Base-by-base conservation (phyloP, 2,888 invertebrate species). In the Strigamia crassipes region DNA sequence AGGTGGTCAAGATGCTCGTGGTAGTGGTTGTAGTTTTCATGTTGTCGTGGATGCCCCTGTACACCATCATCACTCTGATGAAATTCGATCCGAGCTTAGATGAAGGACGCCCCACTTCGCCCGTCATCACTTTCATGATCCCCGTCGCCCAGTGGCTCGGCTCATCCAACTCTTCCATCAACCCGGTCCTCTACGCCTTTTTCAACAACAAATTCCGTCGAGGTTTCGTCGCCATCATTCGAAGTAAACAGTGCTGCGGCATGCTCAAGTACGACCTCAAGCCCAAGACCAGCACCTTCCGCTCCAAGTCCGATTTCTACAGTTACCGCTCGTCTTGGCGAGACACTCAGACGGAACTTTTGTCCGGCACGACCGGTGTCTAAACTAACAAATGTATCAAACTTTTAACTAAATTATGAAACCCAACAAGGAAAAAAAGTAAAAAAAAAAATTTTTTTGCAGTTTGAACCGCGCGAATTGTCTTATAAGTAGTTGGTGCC, bases 121-220 rank as follows among this genome's bases (percentile, higher is more conserved):
- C 85, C 61, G 42, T 85, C 1, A 82, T 85, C 0, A 82, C 83
- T 21, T 84, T 85, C 2, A 92, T 94, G 1, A 94, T 94, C 21
- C 97, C 97, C 4, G 91, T 97, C 80, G 96, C 95, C 6, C 96
- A 95, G 87, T 96, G 95, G 95, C 89, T 97, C 78, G 97, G 97
- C 2, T 93, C 96, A 0, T 95, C 96, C 21, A 97, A 97, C 88
- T 96, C 96, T 23, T 96, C 96, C 90, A 96, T 97, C 86, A 97
- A 97, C 88, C 97, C 97, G 0, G 93, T 97, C 84, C 90, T 97
- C 82, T 96, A 97, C 88, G 96, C 96, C 2, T 96, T 96, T 89
- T 96, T 97, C 89, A 97, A 97, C 89, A 95, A 95, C 87, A 96
- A 97, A 88, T 97, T 94, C 88, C 91, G 96, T 15, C 92, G 93